Conservation (phyloP, 2,113 vertebrate genomes). For the Lycaon pictus region DNA sequence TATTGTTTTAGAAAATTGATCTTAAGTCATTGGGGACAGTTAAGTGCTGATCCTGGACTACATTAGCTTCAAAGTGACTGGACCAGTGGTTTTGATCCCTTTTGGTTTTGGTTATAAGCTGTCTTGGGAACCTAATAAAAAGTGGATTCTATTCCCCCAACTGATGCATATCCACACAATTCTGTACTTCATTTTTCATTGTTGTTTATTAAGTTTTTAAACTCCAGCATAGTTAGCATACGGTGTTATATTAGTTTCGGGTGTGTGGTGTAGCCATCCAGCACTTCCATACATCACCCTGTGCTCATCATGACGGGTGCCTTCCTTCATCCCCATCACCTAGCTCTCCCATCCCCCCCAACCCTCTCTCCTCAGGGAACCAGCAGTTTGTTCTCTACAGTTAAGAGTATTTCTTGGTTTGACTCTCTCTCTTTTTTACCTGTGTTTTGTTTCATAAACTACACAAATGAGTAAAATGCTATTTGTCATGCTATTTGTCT, state of each 20-base stretch:
- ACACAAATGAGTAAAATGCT: background rate
- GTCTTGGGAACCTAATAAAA: slow-evolving; percentile 44
- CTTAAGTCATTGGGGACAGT: background rate
- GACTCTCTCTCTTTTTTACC: background rate
- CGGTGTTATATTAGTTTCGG: background rate
- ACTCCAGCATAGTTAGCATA: background rate
- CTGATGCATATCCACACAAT: background rate
- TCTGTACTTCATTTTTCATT: slow-evolving; percentile 37
- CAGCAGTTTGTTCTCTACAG: background rate
- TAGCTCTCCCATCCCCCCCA: background rate
- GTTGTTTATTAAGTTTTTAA: background rate
- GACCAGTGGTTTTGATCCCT: slow-evolving; percentile 2
- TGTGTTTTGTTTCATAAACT: background rate
- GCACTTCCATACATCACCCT: background rate
- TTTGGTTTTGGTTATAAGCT: slow-evolving; percentile 31
- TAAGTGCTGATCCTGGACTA: background rate
- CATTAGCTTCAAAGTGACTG: background rate
- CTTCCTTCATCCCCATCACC: background rate
- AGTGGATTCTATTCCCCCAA: background rate
- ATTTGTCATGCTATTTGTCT: background rate
- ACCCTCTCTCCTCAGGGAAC: background rate
- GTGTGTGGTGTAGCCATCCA: background rate
- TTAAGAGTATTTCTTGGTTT: background rate
- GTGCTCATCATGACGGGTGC: background rate
- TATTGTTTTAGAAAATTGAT: slow-evolving; percentile 51